Percentiles rank a stretch among this genome's conserved stretches.
These are phyloP conservation scores for Synergus japonicus DNA, from an alignment of 2,888 invertebrate genomes.

Conservation along the genomic window DNA sequence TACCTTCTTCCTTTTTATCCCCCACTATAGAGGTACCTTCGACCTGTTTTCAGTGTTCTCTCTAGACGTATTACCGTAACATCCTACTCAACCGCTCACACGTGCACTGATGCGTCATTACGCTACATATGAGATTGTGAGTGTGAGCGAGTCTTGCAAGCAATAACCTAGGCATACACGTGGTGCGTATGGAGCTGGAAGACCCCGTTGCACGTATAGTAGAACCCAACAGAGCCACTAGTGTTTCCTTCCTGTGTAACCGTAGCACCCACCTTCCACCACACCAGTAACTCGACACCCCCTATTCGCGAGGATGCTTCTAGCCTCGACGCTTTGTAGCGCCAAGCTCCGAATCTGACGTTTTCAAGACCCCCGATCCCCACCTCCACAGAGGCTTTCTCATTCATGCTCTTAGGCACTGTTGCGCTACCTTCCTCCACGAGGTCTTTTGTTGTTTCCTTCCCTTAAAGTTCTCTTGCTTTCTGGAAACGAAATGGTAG, in stretches of 20 bases:
- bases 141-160: conserved; percentile 22
- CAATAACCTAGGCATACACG: conserved; percentile 44
- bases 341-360: conserved; percentile 34
- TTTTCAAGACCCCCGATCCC: conserved; percentile 18
- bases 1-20: conserved; percentile 43
- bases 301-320: conserved; percentile 55
- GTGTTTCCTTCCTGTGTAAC: conserved; percentile 77
- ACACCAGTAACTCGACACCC: conserved; percentile 71
- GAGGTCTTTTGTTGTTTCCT: neutral
- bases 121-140: neutral
- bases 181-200: conserved; percentile 44
- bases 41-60: conserved; percentile 41
- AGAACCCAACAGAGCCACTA: conserved; percentile 57
- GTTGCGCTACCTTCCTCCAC: conserved; percentile 11
- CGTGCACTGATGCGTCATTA: conserved; percentile 31
- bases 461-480: neutral
- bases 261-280: conserved; percentile 68
- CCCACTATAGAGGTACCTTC: neutral
- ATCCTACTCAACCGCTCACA: conserved; percentile 21
- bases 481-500: neutral
- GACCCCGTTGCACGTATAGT: conserved; percentile 45
- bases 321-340: conserved; percentile 28
- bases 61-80: conserved; percentile 40
- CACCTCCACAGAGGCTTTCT: neutral
- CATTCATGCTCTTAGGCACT: conserved; percentile 29